phyloP scores from a whole-genome alignment of 2,113 vertebrate genomes.

The Cottus gobio region DNA sequence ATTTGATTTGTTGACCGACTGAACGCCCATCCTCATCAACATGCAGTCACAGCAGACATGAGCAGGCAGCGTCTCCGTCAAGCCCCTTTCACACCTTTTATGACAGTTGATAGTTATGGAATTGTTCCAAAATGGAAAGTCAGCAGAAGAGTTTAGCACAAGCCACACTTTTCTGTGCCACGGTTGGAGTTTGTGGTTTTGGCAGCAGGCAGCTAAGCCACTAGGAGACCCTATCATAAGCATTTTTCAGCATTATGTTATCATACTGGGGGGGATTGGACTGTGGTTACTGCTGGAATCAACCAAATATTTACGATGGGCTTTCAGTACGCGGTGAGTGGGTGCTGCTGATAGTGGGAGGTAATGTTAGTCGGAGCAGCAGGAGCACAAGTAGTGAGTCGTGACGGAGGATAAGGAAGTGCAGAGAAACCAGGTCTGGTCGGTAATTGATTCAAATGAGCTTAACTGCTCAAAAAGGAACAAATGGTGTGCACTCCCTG shows the following conservation, averaged over 20 bases:
- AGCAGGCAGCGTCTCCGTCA: constrained; percentile 17
- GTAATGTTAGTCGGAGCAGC: constrained; percentile 39
- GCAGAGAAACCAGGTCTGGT: not conserved
- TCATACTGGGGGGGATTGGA: constrained; percentile 29
- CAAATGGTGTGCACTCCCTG: not conserved
- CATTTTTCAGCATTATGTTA: constrained; percentile 61
- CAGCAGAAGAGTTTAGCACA: constrained; percentile 41
- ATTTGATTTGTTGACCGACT: constrained; percentile 18
- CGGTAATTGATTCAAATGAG: constrained; percentile 43
- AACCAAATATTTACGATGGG: constrained; percentile 52
- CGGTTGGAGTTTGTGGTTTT: constrained; percentile 59
- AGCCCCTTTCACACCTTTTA: constrained; percentile 45
- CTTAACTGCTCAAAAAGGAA: not conserved
- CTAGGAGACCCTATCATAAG: constrained; percentile 46
- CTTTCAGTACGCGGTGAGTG: constrained; percentile 54
- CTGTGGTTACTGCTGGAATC: constrained; percentile 49
- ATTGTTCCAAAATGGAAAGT: constrained; percentile 29
- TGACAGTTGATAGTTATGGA: constrained; percentile 38
- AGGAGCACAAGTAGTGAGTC: constrained; percentile 40
- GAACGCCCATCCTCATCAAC: not conserved
- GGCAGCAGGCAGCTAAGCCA: constrained; percentile 36
- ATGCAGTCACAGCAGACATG: constrained; percentile 4
- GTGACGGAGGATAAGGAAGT: constrained; percentile 15
- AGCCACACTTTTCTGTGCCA: constrained; percentile 31
- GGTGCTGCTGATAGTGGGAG: constrained; percentile 38